Percentiles rank a stretch among this genome's conserved stretches.
Conservation (phyloP, 2,797 vertebrate species). For the Pelodytes ibericus region DNA sequence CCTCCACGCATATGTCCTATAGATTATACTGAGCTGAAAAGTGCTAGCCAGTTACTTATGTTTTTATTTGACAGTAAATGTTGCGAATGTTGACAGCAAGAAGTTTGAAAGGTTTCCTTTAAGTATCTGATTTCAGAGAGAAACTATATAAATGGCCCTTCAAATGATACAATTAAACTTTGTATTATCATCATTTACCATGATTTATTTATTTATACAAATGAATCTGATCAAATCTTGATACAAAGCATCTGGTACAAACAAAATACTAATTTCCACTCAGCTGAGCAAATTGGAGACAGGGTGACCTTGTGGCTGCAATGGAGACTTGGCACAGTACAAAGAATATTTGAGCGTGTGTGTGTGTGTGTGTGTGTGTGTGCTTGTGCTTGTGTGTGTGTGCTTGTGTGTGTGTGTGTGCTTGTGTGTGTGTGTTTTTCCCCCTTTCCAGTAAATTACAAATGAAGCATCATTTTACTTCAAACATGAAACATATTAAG, state of each 20-base stretch:
- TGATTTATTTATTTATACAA: not conserved
- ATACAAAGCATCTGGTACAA: constrained; percentile 28
- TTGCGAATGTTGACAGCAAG: too few species aligned
- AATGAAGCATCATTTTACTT: constrained; percentile 40
- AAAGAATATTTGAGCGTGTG: constrained; percentile 3
- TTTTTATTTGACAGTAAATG: too few species aligned
- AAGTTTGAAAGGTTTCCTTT: not conserved
- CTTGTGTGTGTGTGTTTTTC: constrained; percentile 1
- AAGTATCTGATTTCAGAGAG: not conserved
- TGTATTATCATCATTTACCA: constrained; percentile 17
- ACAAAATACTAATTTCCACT: constrained; percentile 32
- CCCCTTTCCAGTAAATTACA: constrained; percentile 31
- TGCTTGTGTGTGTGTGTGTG: too few species aligned
- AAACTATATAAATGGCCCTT: not conserved
- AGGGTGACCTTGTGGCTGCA: constrained; percentile 23
- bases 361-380: too few species aligned
- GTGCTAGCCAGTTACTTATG: too few species aligned
- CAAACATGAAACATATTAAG: not conserved
- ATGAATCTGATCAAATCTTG: not conserved
- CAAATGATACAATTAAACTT: constrained; percentile 1
- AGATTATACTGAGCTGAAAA: too few species aligned
- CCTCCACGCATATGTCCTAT: too few species aligned
- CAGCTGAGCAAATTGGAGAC: constrained; percentile 22
- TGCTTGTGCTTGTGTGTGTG: too few species aligned
- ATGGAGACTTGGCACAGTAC: constrained; percentile 27